Percentiles rank a stretch among this genome's conserved stretches.
phyloP scores from a whole-genome alignment of 2,113 vertebrate genomes.

The Balaeniceps rex region DNA sequence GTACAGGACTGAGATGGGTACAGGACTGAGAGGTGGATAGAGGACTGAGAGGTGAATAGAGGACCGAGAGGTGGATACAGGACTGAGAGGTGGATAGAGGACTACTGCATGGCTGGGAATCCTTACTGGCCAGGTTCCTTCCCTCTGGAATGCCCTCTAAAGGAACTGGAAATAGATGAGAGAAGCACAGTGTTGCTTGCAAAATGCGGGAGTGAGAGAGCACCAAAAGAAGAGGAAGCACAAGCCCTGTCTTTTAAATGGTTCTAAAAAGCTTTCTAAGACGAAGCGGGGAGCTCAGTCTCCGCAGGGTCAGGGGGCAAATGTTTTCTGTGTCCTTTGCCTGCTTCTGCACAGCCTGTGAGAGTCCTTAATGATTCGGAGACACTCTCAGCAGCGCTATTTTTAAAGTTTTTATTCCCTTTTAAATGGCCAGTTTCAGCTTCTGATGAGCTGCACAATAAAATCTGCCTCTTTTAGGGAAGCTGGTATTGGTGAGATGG shows the following conservation, averaged over 20 bases:
- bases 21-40: no score
- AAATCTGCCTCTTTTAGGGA: background rate
- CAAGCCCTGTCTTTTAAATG: no score
- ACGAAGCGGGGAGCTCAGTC: rapidly evolving
- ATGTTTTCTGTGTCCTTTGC: background rate
- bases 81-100: background rate
- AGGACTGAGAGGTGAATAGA: no score
- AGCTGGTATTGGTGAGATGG: background rate
- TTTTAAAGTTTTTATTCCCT: background rate
- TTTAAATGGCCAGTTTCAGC: background rate
- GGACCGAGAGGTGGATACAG: no score
- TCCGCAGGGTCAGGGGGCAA: background rate
- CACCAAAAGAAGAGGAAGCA: background rate
- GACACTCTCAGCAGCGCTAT: background rate
- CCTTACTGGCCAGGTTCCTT: background rate
- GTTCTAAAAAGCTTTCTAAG: background rate
- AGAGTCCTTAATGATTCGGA: background rate
- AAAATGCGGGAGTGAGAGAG: background rate
- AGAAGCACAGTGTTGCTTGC: background rate
- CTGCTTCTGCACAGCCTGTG: background rate
- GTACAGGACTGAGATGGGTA: no score
- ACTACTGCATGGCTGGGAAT: background rate
- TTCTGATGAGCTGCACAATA: background rate
- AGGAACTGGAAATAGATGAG: background rate
- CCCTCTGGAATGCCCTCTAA: background rate